Evolutionary conservation across 2,888 invertebrate genomes (phyloP), one percentile per base, ranked within the genome.

Genomic region (Trichopoda pennipes): DNA sequence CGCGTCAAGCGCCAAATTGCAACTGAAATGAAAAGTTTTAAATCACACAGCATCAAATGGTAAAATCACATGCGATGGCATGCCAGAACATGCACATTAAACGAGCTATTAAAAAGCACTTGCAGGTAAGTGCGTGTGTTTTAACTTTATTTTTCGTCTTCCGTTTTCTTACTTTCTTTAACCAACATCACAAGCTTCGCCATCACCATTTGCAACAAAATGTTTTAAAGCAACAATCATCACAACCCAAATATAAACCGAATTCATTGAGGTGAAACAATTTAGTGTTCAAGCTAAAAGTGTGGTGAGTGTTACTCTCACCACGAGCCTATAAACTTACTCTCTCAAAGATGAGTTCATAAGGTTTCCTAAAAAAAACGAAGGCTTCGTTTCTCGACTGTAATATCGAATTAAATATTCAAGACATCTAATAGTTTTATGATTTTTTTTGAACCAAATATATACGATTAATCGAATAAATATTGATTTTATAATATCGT

Each of bases 1-100:
- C 69, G 73, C 81, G 73, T 77, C 81, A 74, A 81, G 81, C 81
- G 81, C 77, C 77, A 81, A 81, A 77, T 73, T 81, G 77, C 77
- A 77, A 81, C 81, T 81, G 68, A 81, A 81, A 77, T 77, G 66
- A 77, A 81, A 81, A 77, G 77, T 77, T 73, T 68, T 28, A 66
- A 66, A 66, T 55, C 68, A 58, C 47, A 58, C 81, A 81, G 73
- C 81, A 81, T 81, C 77, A 63, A 73, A 58, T 32, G 35, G n/a
- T 35, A 73, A 70, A 68, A 61, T 53, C 60, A 79, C 61, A 73
- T 79, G 66, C 79, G 73, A 79, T 61, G 61, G 73, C 73, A 73
- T 53, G 55, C 55, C 60, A 55, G 58, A 73, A 10, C 60, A 53
- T 72, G 72, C 66, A 79, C 73, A 61, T 73, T 58, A 53, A 64